A percentile compares a stretch with the other conserved stretches of the same genome.
Conservation (phyloP, 2,888 invertebrate genomes). For the Acleris laterana region DNA sequence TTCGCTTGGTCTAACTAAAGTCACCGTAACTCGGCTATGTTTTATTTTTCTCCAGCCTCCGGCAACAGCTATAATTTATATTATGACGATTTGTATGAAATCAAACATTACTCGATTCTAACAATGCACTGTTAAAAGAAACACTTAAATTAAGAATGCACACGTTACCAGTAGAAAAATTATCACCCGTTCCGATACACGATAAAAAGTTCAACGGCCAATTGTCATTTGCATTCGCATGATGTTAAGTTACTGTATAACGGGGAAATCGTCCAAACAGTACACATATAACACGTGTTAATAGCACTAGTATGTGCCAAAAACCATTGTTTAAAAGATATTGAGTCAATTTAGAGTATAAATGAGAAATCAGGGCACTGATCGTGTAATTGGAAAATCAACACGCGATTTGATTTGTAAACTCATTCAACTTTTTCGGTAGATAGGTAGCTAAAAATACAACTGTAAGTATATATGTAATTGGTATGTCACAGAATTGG, state of each 20-base stretch:
- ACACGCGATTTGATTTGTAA: no score
- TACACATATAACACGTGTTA: constrained; percentile 3
- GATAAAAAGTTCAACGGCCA: constrained; percentile 13
- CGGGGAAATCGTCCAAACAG: constrained; percentile 8
- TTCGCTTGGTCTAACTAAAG: no score
- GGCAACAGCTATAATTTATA: no score
- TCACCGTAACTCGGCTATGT: no score
- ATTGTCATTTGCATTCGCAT: constrained; percentile 18
- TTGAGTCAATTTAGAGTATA: no score
- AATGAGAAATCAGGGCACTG: no score
- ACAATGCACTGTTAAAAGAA: neutral
- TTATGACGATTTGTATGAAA: neutral
- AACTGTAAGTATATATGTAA: neutral
- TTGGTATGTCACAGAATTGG: no score
- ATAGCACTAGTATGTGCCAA: neutral
- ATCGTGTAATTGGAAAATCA: no score
- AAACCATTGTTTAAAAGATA: no score
- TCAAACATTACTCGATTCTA: neutral
- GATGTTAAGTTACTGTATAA: constrained; percentile 1
- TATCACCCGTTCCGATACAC: constrained; percentile 1
- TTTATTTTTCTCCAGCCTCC: no score
- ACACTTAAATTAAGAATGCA: constrained; percentile 12
- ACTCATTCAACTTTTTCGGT: no score
- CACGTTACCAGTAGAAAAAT: constrained; percentile 9
- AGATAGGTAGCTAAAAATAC: no score